A percentile compares a stretch with the other conserved stretches of the same genome.
Conservation (phyloP, 30 jellyfish, hydroid and myxozoan species). For the Turritopsis dohrnii region DNA sequence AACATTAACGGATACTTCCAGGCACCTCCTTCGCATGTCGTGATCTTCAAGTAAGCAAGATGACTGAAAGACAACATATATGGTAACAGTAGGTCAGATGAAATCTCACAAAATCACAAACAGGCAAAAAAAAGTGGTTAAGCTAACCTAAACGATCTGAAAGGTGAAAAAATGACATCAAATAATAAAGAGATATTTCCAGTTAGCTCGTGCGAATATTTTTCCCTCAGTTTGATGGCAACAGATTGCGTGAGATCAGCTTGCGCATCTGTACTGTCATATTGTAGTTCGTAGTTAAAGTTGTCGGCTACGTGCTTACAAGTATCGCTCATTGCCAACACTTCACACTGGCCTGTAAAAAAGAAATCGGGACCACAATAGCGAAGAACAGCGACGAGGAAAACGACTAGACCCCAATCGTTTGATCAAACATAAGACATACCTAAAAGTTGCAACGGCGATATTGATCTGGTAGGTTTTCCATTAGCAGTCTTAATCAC, state of each 20-base stretch:
- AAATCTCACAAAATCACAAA: not conserved
- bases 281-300: conserved; percentile 32
- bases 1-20: conserved; percentile 85
- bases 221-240: conserved; percentile 40
- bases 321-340: not conserved
- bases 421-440: not conserved
- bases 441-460: conserved; percentile 44
- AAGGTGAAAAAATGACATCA: conserved; percentile 62
- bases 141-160: conserved; percentile 62
- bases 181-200: conserved; percentile 54
- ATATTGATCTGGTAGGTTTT: not conserved
- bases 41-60: conserved; percentile 53
- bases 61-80: conserved; percentile 39
- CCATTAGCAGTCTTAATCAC: not conserved
- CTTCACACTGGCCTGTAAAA: not conserved
- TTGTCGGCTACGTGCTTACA: not conserved
- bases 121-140: not conserved
- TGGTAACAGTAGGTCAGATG: not conserved
- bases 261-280: conserved; percentile 49
- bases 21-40: conserved; percentile 70
- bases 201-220: conserved; percentile 38
- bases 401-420: no score
- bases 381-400: no score
- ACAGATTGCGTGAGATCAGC: conserved; percentile 64
- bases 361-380: no score